Base-by-base conservation (phyloP, 2,113 vertebrate species). In the Oxygymnocypris stewartii region DNA sequence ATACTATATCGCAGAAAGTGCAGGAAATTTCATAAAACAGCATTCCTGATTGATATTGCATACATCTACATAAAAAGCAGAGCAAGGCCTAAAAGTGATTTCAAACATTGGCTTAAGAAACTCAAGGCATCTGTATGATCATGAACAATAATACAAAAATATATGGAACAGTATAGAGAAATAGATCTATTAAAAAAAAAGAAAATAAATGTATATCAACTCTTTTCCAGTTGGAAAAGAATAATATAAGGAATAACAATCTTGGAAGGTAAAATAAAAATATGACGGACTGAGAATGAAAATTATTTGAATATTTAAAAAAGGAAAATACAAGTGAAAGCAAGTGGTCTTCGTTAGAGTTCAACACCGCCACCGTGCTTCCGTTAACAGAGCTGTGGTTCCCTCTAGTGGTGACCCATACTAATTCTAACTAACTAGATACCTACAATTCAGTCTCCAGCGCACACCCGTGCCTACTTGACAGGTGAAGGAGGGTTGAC, bases 401-500 rank as follows among this genome's bases (percentile, higher is more conserved):
- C 73, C 73, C 42, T 59, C 59, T 54, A 49, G 73, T 63, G 54
- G 35, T 79, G 11, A 6, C 69, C 49, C 20, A 74, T 5, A 59
- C 7, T 47, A 14, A 80, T 59, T 59, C 8, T 82, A 23, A 31
- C n/a, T n/a, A n/a, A n/a, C 28, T 31, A 31, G 28, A 82, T 51
- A 3, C 20, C 14, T 35, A 12, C 49, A 40, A 31, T 35, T 54
- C 1, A 79, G 14, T 4, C 31, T 18, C 13, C 59, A 31, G 1
- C 8, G 65, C 16, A 77, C 71, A 51, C 25, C 23, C 6, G 37
- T 35, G 90, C 90, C 63, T 93, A 87, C 69, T 85, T 90, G 74
- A 54, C 91, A 1, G 90, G 42, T 78, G 92, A 85, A 0, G 89
- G 92, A 0, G 85, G 88, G 67, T 96, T 97, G 28, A 90, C 35